Conservation (phyloP, 2,113 vertebrate genomes). For the Amblyornis subalaris region DNA sequence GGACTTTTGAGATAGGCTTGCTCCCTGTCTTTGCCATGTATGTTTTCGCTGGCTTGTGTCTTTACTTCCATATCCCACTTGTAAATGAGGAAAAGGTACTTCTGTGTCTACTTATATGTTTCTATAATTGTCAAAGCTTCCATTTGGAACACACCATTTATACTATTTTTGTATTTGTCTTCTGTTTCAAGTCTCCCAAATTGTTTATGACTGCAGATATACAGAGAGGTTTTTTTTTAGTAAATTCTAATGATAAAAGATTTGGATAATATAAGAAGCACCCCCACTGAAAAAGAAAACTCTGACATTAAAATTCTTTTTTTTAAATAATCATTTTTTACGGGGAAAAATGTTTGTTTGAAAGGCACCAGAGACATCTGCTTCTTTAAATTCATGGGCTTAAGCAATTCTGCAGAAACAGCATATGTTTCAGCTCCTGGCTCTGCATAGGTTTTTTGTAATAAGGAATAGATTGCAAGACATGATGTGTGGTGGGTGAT, state of each 20-base stretch:
- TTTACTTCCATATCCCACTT: neutral
- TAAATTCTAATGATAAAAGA: neutral
- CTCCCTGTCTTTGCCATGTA: neutral
- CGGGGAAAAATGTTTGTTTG: neutral
- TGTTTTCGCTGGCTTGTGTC: neutral
- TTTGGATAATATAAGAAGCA: neutral
- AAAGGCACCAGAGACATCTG: neutral
- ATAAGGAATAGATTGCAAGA: neutral
- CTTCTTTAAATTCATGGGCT: neutral
- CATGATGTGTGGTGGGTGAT: neutral
- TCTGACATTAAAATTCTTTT: neutral
- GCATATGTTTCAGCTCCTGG: neutral
- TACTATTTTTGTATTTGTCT: neutral
- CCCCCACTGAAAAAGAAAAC: accelerated
- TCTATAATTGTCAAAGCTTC: neutral
- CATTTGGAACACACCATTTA: neutral
- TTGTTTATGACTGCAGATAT: neutral
- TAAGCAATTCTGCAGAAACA: neutral
- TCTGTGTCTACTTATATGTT: neutral
- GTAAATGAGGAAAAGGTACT: neutral
- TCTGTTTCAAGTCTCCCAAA: neutral
- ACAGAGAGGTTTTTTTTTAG: neutral
- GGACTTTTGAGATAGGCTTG: neutral
- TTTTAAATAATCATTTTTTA: neutral
- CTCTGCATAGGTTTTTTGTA: neutral